Evolutionary conservation across 2,113 vertebrate species (phyloP), one percentile per base, ranked within the genome.

Genomic region (Poeciliopsis occidentalis): DNA sequence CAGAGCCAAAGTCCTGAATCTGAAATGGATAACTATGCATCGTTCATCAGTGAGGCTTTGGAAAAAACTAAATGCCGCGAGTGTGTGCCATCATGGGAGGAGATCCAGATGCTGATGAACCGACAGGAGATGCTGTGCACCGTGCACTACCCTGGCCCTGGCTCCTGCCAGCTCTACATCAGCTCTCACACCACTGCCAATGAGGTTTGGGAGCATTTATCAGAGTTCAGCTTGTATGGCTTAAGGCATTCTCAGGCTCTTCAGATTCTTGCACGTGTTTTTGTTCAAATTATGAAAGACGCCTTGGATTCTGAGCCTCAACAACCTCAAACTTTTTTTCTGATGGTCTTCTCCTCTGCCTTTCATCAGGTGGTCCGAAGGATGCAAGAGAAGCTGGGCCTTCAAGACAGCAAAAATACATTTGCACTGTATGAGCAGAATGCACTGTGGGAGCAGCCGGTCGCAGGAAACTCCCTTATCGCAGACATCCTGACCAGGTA

Each of bases 401-500:
- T 99, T 92, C 94, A 95, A 60, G 93, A 95, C 39, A 98, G 97
- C 91, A 96, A 90, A 73, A 97, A 98, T 83, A 94, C 95, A 0
- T 98, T 99, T 70, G 95, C 97, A 0, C 94, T 99, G 87, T 98
- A 96, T 0, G 95, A 98, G 91, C 96, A 97, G 90, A 96, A 94
- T 11, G 92, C 92, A 71, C 87, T 95, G 77, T 95, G 95, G 91
- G 96, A 97, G 94, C 95, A 95, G 91, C 94, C 95, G 0, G 90
- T 97, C 34, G 91, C 94, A n/a, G 95, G 95, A 47, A 78, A 93
- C 75, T 94, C 95, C 54, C 93, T 98, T 88, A 93, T 98, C 67
- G 97, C 96, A 11, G 97, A 99, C 80, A 92, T 96, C 92, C 95
- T 98, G 89, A 97, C 96, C 94, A 97, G 96, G 95, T 98, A 95